Conservation (phyloP, 1,140 invertebrate species). For the Harlomillsia oculata region DNA sequence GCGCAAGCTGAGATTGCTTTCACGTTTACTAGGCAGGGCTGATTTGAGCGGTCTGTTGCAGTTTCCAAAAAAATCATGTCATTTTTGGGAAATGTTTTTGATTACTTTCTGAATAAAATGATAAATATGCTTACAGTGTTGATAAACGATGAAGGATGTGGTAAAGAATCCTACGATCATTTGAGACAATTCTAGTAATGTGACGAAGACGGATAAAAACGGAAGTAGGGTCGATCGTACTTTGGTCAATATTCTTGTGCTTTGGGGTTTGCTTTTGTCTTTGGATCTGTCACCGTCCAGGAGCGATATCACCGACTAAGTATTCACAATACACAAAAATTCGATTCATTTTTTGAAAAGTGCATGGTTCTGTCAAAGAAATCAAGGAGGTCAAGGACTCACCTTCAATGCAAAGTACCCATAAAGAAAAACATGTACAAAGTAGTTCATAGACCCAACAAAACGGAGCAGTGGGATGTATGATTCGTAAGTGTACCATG, state of each 20-base stretch:
- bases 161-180: conserved; percentile 18
- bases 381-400: not conserved
- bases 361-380: not conserved
- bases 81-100: not conserved
- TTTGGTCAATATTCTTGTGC: too few species aligned
- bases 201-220: conserved; percentile 2
- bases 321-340: not conserved
- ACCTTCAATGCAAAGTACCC: conserved; percentile 29
- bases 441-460: conserved; percentile 31
- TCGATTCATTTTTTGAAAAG: not conserved
- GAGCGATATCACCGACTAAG: too few species aligned
- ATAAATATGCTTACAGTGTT: conserved; percentile 1
- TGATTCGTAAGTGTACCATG: conserved; percentile 19
- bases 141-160: conserved; percentile 11
- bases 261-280: too few species aligned
- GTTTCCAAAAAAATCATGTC: not conserved
- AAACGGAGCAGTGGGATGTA: conserved; percentile 26
- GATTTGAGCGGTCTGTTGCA: conserved; percentile 4
- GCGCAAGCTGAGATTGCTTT: conserved; percentile 18
- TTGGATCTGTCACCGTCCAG: too few species aligned
- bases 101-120: not conserved
- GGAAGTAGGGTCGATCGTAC: not conserved
- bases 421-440: conserved; percentile 30
- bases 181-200: conserved; percentile 18
- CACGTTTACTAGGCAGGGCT: conserved; percentile 6